Evolutionary conservation across 2,888 invertebrate genomes (phyloP).

Genomic region (Drosophila phalerata): DNA sequence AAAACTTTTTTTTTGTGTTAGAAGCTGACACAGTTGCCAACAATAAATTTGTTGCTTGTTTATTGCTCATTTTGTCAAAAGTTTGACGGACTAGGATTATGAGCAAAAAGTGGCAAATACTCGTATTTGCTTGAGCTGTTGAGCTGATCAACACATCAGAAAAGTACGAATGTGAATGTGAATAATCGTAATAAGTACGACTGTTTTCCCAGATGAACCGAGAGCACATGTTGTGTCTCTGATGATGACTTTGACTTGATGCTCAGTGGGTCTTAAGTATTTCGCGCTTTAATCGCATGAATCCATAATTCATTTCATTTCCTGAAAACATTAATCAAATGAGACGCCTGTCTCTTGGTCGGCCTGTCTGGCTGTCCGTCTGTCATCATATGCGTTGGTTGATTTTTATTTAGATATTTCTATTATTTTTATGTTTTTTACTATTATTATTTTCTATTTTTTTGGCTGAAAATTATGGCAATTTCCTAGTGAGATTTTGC

Average conservation of each 20-base stretch:
- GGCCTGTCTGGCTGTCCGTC: slow-evolving; percentile 3
- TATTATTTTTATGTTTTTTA: slow-evolving; percentile 14
- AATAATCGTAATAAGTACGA: slow-evolving; percentile 8
- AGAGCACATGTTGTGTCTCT: slow-evolving; percentile 54
- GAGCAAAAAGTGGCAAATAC: slow-evolving; percentile 4
- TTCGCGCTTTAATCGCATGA: slow-evolving; percentile 50
- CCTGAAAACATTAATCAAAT: slow-evolving; percentile 66
- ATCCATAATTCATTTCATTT: slow-evolving; percentile 62
- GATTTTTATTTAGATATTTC: slow-evolving; percentile 36
- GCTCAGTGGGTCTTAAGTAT: slow-evolving; percentile 32
- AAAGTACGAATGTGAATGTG: slow-evolving; percentile 7
- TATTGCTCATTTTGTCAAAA: slow-evolving; percentile 58
- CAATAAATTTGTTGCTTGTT: slow-evolving; percentile 38
- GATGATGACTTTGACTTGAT: slow-evolving; percentile 17
- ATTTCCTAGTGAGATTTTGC: slow-evolving; percentile 72
- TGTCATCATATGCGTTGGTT: slow-evolving; percentile 39
- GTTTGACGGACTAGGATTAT: slow-evolving; percentile 40
- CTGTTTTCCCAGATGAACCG: slow-evolving; percentile 23
- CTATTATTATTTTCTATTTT: slow-evolving; percentile 5
- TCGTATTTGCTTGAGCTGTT: slow-evolving; percentile 2
- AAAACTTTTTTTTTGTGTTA: slow-evolving; percentile 29
- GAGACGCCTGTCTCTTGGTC: slow-evolving; percentile 1
- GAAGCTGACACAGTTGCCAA: slow-evolving; percentile 60
- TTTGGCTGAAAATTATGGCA: slow-evolving; percentile 55
- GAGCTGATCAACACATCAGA: slow-evolving; percentile 16